Conservation (phyloP, 2,888 invertebrate genomes). For the Buathra laborator region DNA sequence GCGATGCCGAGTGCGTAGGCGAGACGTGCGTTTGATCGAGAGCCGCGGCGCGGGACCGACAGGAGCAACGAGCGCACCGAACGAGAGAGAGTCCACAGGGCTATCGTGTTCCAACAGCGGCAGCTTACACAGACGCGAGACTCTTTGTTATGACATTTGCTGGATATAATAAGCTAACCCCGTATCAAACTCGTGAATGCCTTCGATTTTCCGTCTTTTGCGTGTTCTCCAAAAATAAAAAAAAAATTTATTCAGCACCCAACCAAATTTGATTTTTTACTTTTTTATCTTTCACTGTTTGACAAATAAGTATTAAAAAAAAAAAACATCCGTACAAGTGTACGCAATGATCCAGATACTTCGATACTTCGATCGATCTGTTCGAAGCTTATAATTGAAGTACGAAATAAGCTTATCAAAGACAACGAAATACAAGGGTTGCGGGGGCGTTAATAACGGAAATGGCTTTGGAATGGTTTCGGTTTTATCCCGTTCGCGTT, state of each 20-base stretch:
- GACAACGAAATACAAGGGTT: background rate
- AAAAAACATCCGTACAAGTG: too few relatives aligned
- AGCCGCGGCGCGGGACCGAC: slow-evolving; percentile 76
- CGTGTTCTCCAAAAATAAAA: background rate
- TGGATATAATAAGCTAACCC: background rate
- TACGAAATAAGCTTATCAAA: slow-evolving; percentile 17
- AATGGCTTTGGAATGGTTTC: slow-evolving; percentile 52
- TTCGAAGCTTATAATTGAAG: slow-evolving; percentile 22
- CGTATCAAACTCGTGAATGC: background rate
- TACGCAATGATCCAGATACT: too few relatives aligned
- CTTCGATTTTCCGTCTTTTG: too few relatives aligned
- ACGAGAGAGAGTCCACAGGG: slow-evolving; percentile 18
- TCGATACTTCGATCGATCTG: background rate
- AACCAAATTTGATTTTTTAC: background rate
- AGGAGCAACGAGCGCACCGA: slow-evolving; percentile 53
- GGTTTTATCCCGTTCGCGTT: slow-evolving; percentile 5
- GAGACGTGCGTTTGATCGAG: slow-evolving; percentile 84
- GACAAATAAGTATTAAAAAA: too few relatives aligned
- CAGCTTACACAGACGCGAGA: slow-evolving; percentile 10
- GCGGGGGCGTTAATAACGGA: slow-evolving; percentile 63
- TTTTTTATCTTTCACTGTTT: too few relatives aligned
- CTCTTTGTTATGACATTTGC: slow-evolving; percentile 5
- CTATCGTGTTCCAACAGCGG: slow-evolving; percentile 40
- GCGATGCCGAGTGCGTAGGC: slow-evolving; percentile 83
- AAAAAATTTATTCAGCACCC: background rate